Conservation (phyloP, 1,140 invertebrate genomes). For the Liolophura sinensis region DNA sequence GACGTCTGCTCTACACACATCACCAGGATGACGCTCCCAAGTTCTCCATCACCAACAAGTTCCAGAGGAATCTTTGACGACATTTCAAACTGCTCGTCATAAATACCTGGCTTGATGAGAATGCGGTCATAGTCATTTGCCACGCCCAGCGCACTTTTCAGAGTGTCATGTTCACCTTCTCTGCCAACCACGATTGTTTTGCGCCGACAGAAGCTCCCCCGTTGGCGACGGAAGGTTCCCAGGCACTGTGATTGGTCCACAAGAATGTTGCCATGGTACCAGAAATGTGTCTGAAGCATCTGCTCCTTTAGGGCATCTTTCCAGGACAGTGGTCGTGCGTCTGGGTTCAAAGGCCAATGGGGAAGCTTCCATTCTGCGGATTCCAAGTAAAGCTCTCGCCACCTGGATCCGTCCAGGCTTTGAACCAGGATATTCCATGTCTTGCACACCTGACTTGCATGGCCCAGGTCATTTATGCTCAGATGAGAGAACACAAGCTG, state of each 20-base stretch:
- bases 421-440: conserved; percentile 43
- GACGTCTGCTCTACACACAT: conserved; percentile 48
- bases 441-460: conserved; percentile 39
- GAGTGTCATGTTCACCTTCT: conserved; percentile 35
- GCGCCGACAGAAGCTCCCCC: conserved; percentile 2
- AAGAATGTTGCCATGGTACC: conserved; percentile 16
- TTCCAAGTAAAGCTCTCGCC: conserved; percentile 41
- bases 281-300: conserved; percentile 34
- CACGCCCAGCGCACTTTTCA: conserved; percentile 41
- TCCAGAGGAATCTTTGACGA: conserved; percentile 49
- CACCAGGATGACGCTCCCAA: conserved; percentile 47
- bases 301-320: conserved; percentile 39
- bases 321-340: conserved; percentile 46
- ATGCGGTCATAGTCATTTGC: conserved; percentile 48
- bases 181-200: conserved; percentile 43
- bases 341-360: conserved; percentile 42
- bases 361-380: conserved; percentile 45
- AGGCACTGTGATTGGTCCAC: conserved; percentile 5
- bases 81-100: conserved; percentile 54
- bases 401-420: conserved; percentile 39
- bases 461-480: conserved; percentile 38
- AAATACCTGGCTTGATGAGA: conserved; percentile 46
- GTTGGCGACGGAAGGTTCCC: conserved; percentile 22
- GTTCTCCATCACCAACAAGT: conserved; percentile 43
- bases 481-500: conserved; percentile 45